A percentile compares a stretch with the other conserved stretches of the same genome.
phyloP scores from a whole-genome alignment of 2,113 vertebrate genomes.

The Vireo altiloquus region DNA sequence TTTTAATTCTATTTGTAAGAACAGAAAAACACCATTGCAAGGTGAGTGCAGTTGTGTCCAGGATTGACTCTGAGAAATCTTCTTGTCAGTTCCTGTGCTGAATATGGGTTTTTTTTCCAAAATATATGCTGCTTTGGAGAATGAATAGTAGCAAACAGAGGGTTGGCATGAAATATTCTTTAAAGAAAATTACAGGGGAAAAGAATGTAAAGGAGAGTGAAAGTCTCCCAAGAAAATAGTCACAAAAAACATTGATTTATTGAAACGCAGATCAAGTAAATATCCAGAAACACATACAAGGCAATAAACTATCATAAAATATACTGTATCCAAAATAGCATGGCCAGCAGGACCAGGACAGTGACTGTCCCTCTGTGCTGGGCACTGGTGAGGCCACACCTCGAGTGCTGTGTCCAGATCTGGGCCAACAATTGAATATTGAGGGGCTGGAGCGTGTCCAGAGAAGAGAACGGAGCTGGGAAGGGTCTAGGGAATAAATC shows the following conservation, averaged over 20 bases:
- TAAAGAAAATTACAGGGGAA: neutral
- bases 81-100: fast-evolving
- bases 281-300: neutral
- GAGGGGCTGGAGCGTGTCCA: neutral
- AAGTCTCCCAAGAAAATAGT: neutral
- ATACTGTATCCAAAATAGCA: neutral
- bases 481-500: neutral
- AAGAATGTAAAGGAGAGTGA: neutral
- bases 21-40: neutral
- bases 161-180: neutral
- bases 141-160: neutral
- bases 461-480: neutral
- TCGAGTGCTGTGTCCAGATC: neutral
- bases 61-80: neutral
- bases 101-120: neutral
- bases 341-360: neutral
- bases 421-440: neutral
- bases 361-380: neutral
- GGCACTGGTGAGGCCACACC: neutral
- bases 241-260: neutral
- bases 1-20: neutral
- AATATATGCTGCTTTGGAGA: neutral
- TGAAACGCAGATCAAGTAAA: neutral
- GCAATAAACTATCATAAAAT: neutral
- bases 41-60: neutral